Conservation (phyloP, 2,113 vertebrate genomes). For the Protobothrops flavoviridis region DNA sequence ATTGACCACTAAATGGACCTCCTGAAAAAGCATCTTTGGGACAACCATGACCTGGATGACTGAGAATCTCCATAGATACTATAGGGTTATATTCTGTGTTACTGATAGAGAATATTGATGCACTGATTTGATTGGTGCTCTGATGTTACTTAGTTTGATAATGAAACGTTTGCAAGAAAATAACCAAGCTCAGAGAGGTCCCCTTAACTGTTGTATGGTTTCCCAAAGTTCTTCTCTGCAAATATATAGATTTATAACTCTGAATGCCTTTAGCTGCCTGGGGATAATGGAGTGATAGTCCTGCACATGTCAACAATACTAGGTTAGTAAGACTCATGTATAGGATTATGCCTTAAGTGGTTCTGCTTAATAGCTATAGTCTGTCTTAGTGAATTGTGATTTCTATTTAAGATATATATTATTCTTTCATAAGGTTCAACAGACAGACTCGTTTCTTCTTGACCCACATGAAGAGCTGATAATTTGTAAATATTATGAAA, state of each 20-base stretch:
- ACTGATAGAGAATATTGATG: neutral
- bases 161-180: neutral
- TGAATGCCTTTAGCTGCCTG: neutral
- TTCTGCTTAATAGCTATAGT: neutral
- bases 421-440: slow-evolving; percentile 57
- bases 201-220: neutral
- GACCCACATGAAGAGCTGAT: slow-evolving; percentile 82
- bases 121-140: neutral
- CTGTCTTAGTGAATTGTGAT: neutral
- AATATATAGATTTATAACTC: neutral
- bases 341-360: neutral
- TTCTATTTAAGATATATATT: neutral
- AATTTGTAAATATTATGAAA: slow-evolving; percentile 91
- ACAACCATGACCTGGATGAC: no score
- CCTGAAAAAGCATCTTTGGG: no score
- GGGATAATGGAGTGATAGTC: neutral
- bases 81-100: neutral
- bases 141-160: neutral
- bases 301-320: neutral
- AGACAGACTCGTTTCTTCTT: slow-evolving; percentile 74
- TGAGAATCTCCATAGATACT: no score
- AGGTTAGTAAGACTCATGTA: neutral
- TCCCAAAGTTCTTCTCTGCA: neutral
- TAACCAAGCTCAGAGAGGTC: neutral
- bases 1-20: neutral